phyloP scores from a whole-genome alignment of 2,888 invertebrate species.

The Xestia ashworthii region DNA sequence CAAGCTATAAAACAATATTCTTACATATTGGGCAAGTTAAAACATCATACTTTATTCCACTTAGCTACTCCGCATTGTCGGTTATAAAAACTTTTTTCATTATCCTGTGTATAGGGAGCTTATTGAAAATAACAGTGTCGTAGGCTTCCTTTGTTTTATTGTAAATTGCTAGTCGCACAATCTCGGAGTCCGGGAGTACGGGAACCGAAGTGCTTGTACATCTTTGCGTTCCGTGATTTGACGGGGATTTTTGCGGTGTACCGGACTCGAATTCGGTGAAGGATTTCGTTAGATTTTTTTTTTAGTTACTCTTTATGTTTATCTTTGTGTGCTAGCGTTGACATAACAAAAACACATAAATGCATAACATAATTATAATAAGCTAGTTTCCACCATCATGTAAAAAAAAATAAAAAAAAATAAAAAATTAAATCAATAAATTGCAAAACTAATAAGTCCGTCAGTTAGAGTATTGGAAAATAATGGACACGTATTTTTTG shows the following conservation, averaged over 20 bases:
- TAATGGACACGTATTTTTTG: no score
- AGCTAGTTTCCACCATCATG: no score
- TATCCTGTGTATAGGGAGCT: conserved; percentile 82
- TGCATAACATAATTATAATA: not conserved
- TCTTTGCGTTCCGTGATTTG: conserved; percentile 39
- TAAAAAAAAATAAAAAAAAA: no score
- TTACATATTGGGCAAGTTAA: conserved; percentile 67
- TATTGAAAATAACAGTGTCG: conserved; percentile 88
- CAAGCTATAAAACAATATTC: conserved; percentile 62
- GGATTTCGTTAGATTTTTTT: not conserved
- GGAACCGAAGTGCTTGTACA: conserved; percentile 46
- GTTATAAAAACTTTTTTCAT: conserved; percentile 89
- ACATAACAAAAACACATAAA: not conserved
- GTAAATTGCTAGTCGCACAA: conserved; percentile 74
- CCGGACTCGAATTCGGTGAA: not conserved
- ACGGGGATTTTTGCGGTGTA: conserved; percentile 14
- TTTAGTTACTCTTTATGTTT: not conserved
- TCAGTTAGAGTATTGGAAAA: no score
- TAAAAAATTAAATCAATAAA: no score
- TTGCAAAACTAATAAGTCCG: no score
- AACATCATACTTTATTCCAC: conserved; percentile 66
- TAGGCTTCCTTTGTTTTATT: conserved; percentile 78
- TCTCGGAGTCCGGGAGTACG: conserved; percentile 11
- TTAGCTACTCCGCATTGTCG: conserved; percentile 76
- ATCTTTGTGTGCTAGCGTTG: not conserved